Evolutionary conservation across 2,113 vertebrate species (phyloP).

Genomic region (Mystacornis crossleyi): DNA sequence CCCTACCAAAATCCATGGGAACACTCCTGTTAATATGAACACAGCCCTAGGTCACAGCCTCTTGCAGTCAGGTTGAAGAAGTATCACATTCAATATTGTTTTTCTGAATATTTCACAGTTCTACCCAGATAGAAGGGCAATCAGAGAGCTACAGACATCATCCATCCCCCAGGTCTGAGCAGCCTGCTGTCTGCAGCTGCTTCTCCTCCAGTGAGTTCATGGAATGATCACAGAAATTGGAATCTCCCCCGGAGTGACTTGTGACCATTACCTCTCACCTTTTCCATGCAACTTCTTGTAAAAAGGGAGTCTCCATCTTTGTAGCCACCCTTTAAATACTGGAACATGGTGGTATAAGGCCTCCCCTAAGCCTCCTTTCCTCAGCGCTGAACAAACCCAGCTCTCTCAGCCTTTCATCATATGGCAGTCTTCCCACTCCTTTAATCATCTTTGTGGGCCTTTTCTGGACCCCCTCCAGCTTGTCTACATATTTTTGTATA

Average conservation of each 20-base stretch:
- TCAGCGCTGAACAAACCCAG: background rate
- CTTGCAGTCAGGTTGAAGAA: background rate
- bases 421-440: background rate
- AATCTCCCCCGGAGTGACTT: background rate
- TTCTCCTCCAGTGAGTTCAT: background rate
- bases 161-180: background rate
- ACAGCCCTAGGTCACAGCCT: background rate
- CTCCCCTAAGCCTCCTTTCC: background rate
- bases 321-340: background rate
- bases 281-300: background rate
- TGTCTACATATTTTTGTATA: background rate
- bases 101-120: background rate
- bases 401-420: background rate
- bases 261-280: background rate
- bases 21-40: background rate
- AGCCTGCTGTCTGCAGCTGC: background rate
- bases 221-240: background rate
- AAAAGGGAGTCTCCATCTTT: background rate
- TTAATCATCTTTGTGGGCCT: background rate
- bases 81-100: background rate
- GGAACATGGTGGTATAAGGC: background rate
- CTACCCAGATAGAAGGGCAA: background rate
- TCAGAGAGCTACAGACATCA: background rate
- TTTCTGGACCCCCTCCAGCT: background rate
- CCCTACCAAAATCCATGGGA: background rate